Conservation (phyloP, 2,797 vertebrate genomes). For the Luscinia megarhynchos region DNA sequence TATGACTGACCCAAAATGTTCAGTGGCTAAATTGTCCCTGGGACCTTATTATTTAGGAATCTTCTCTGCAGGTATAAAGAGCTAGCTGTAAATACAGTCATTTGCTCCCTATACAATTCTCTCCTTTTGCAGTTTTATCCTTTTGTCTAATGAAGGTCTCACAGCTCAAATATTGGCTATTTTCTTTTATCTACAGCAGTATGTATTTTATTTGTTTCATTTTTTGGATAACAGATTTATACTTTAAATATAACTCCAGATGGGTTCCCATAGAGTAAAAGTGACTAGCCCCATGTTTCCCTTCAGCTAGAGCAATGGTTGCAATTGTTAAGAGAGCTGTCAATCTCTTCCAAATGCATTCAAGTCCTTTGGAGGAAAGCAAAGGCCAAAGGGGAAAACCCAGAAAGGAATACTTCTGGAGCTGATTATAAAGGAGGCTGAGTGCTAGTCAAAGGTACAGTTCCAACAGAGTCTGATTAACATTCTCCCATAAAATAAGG, state of each 20-base stretch:
- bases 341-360: constrained; percentile 53
- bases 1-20: neutral
- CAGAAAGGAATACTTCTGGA: constrained; percentile 43
- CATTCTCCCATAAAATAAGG: constrained; percentile 58
- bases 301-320: constrained; percentile 17
- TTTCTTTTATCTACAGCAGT: constrained; percentile 15
- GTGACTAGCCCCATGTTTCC: constrained; percentile 7
- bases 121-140: neutral
- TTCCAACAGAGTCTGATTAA: constrained; percentile 64
- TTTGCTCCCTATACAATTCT: constrained; percentile 18
- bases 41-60: constrained; percentile 35
- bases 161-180: neutral
- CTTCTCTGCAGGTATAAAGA: constrained; percentile 19
- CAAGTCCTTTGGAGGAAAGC: constrained; percentile 39
- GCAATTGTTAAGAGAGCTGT: constrained; percentile 45
- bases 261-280: constrained; percentile 15
- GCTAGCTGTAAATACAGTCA: constrained; percentile 22
- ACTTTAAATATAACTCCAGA: constrained; percentile 18
- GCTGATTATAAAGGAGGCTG: constrained; percentile 24
- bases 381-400: constrained; percentile 41
- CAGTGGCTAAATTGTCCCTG: neutral
- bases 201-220: constrained; percentile 19
- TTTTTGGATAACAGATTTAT: constrained; percentile 37
- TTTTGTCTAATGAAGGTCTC: constrained; percentile 22
- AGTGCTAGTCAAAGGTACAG: constrained; percentile 44